phyloP scores from a whole-genome alignment of 2,797 vertebrate species.

The Mastacembelus armatus region DNA sequence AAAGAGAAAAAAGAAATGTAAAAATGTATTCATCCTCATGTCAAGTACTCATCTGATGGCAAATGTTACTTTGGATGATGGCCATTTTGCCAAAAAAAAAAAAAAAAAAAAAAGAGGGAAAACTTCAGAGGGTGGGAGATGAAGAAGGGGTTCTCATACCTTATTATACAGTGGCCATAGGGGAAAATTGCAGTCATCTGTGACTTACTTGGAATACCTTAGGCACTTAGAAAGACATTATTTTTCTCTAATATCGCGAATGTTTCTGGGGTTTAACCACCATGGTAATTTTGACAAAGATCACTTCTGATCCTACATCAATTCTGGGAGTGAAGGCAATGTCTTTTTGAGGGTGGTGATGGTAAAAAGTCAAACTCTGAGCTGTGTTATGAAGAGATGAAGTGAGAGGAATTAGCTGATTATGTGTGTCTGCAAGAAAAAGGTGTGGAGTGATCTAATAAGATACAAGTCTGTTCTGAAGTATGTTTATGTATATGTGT shows the following conservation, averaged over 20 bases:
- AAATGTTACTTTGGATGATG: conserved; percentile 82
- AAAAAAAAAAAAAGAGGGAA: conserved; percentile 55
- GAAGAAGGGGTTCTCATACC: conserved; percentile 73
- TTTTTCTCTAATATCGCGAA: conserved; percentile 72
- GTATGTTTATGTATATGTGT: conserved; percentile 15
- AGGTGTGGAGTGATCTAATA: conserved; percentile 50
- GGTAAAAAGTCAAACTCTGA: conserved; percentile 66
- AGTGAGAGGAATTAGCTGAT: conserved; percentile 57
- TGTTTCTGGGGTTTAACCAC: conserved; percentile 62
- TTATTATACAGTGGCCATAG: conserved; percentile 79
- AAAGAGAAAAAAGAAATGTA: conserved; percentile 51
- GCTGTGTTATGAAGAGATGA: conserved; percentile 59
- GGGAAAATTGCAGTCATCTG: conserved; percentile 85
- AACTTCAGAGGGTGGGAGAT: conserved; percentile 44
- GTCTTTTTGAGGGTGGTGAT: conserved; percentile 57
- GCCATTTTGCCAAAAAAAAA: conserved; percentile 66
- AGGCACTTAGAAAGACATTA: conserved; percentile 66
- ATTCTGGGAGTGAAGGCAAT: conserved; percentile 70
- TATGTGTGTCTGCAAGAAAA: conserved; percentile 64
- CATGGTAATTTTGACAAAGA: conserved; percentile 63
- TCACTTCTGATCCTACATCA: conserved; percentile 63
- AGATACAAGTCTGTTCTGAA: conserved; percentile 41
- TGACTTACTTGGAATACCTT: conserved; percentile 73
- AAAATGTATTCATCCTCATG: conserved; percentile 77
- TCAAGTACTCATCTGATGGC: conserved; percentile 79